phyloP scores from a whole-genome alignment of 1,140 invertebrate species.

The Galleria mellonella region DNA sequence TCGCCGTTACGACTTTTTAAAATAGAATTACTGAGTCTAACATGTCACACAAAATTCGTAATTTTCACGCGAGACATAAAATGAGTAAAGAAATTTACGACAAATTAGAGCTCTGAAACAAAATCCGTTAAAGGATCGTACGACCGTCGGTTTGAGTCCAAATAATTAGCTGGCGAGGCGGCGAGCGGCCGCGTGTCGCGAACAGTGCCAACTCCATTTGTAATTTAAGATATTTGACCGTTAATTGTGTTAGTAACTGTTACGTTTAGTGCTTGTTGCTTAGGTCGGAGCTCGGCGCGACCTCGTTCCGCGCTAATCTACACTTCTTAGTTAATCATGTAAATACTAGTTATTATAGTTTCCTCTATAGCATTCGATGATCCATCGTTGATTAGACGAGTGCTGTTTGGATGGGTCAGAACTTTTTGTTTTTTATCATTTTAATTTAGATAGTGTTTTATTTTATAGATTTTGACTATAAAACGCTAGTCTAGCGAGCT shows the following conservation, averaged over 20 bases:
- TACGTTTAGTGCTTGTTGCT: conserved; percentile 61
- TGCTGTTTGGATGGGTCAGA: conserved; percentile 70
- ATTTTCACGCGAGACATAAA: conserved; percentile 11
- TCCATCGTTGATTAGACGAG: conserved; percentile 42
- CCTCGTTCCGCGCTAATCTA: conserved; percentile 24
- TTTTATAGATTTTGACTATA: conserved; percentile 51
- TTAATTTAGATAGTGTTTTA: conserved; percentile 47
- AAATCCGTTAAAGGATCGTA: conserved; percentile 37
- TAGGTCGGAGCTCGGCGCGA: conserved; percentile 36
- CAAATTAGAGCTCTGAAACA: conserved; percentile 31
- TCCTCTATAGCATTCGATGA: conserved; percentile 31
- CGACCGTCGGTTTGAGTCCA: conserved; percentile 44
- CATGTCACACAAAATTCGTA: conserved; percentile 13
- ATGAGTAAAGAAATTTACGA: conserved; percentile 19
- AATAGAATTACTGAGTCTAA: not conserved
- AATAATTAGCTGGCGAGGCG: conserved; percentile 52
- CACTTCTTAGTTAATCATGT: conserved; percentile 42
- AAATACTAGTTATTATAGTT: conserved; percentile 43
- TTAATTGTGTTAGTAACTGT: conserved; percentile 59
- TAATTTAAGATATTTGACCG: conserved; percentile 62
- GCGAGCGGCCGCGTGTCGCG: conserved; percentile 47
- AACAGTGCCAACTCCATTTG: conserved; percentile 50
- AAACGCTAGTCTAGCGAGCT: conserved; percentile 64
- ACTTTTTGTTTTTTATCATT: conserved; percentile 32
- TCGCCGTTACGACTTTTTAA: not conserved